These are phyloP conservation scores for Listronotus oregonensis DNA, from an alignment of 1,140 invertebrate genomes.

Conservation along the genomic window DNA sequence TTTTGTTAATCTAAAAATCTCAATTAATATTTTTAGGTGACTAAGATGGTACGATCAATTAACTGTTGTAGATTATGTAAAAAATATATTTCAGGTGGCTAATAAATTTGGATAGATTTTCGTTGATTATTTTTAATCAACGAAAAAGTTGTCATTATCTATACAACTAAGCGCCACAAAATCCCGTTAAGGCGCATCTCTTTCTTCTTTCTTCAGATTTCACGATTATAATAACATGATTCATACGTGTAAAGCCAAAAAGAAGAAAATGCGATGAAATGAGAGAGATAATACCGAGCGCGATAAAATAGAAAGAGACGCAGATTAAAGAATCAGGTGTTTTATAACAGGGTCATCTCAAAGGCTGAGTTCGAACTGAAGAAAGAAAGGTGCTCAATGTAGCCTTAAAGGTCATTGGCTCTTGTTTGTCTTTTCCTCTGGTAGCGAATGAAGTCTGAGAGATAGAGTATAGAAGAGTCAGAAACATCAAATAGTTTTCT, in stretches of 20 bases:
- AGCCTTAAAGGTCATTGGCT: conserved; percentile 33
- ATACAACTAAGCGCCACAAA: conserved; percentile 11
- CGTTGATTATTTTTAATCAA: too few species aligned
- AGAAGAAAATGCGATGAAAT: conserved; percentile 5
- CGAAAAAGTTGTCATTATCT: too few species aligned
- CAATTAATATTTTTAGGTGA: too few species aligned
- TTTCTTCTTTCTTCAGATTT: conserved; percentile 22
- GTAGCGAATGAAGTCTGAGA: background rate
- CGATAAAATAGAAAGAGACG: background rate
- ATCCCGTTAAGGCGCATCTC: conserved; percentile 11
- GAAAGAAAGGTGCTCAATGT: conserved; percentile 22
- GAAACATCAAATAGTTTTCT: too few species aligned
- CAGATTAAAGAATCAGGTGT: conserved; percentile 11
- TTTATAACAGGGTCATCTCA: conserved; percentile 24
- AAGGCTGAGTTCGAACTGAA: conserved; percentile 11
- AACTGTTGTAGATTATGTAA: too few species aligned
- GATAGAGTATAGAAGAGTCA: too few species aligned
- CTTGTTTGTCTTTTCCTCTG: conserved; percentile 25
- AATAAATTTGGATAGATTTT: too few species aligned
- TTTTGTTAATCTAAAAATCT: too few species aligned
- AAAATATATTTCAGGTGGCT: too few species aligned
- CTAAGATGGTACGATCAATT: too few species aligned
- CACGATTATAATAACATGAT: conserved; percentile 24
- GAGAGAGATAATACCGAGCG: background rate
- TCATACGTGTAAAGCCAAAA: conserved; percentile 14